These are phyloP conservation scores for Synodontis membranacea DNA, from an alignment of 2,113 vertebrate species.

Conservation along the genomic window DNA sequence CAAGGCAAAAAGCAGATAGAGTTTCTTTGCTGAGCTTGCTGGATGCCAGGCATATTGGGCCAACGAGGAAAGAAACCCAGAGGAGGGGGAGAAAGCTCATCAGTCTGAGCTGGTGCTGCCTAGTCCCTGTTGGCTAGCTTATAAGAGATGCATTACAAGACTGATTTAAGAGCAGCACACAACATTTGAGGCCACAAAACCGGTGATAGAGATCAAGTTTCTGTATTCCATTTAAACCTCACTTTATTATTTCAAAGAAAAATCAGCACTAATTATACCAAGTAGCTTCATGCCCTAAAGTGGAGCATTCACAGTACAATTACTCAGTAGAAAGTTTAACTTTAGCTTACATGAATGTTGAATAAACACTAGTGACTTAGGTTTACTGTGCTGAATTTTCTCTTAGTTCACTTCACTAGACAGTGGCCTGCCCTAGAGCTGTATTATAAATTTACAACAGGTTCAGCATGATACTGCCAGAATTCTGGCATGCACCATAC, in stretches of 20 bases:
- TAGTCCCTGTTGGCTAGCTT: neutral
- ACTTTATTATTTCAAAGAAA: no score
- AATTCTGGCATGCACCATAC: neutral
- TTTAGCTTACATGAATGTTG: neutral
- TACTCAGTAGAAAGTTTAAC: neutral
- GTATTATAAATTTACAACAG: slow-evolving; percentile 10
- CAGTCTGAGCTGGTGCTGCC: neutral
- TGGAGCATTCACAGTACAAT: neutral
- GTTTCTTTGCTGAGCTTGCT: slow-evolving; percentile 77
- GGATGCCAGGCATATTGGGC: slow-evolving; percentile 67
- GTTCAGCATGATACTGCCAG: slow-evolving; percentile 11
- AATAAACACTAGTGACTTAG: neutral
- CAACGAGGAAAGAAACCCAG: slow-evolving; percentile 3
- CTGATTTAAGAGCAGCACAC: neutral
- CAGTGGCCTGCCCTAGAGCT: neutral
- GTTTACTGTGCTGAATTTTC: neutral
- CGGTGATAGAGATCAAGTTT: neutral
- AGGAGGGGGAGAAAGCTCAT: slow-evolving; percentile 48
- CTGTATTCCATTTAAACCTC: neutral
- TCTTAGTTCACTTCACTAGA: neutral
- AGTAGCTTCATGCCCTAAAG: neutral
- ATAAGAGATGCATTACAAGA: slow-evolving; percentile 12
- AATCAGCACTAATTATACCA: neutral
- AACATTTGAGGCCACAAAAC: slow-evolving; percentile 5
- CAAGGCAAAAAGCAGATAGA: slow-evolving; percentile 66